Base-by-base conservation (phyloP, 2,888 invertebrate species). In the Chrysolina oricalcia region DNA sequence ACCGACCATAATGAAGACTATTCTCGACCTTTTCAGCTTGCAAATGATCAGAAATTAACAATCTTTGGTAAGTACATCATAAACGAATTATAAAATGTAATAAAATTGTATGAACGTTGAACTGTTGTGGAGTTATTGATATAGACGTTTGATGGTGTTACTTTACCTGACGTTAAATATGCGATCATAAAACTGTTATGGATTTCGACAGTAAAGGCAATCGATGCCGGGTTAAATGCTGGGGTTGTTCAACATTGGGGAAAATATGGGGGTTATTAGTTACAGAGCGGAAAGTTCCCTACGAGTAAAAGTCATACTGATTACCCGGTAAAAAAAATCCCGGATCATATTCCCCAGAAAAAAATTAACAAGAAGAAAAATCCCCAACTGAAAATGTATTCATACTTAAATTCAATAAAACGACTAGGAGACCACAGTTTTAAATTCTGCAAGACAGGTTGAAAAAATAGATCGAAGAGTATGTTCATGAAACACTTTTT, bases 11-110 rank as follows among this genome's bases (percentile, higher is more conserved):
- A 73, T 66, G 65, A 19, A 15, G 56, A 66, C 56, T 35, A 64
- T 64, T 11, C 65, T 65, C 64, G 75, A 70, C 46, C 66, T 56
- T 59, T 73, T 64, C 53, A 65, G 9, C 27, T 41, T 56, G 59
- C 43, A 62, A 62, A 71, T 43, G 71, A 67, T 35, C 62, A 74
- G 50, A 48, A 40, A 71, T 71, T 67, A 74, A 50, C 66, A 64
- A 48, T 66, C 35, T 50, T 67, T 63, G 74, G 71, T 71, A 43
- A 71, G 74, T 59, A 67, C 59, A 11, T 40, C 66, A 56, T 63
- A 67, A 62, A 67, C 59, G 53, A 40, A 65, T 69, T 56, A 64
- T 70, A 70, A 56, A 65, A 65, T 23, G 59, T 15, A 56, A 66
- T 74, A 74, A 74, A 70, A 43, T 48, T 27, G 67, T 3, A 64